Conservation (phyloP, 2,797 vertebrate species). For the Neostethus bicornis region DNA sequence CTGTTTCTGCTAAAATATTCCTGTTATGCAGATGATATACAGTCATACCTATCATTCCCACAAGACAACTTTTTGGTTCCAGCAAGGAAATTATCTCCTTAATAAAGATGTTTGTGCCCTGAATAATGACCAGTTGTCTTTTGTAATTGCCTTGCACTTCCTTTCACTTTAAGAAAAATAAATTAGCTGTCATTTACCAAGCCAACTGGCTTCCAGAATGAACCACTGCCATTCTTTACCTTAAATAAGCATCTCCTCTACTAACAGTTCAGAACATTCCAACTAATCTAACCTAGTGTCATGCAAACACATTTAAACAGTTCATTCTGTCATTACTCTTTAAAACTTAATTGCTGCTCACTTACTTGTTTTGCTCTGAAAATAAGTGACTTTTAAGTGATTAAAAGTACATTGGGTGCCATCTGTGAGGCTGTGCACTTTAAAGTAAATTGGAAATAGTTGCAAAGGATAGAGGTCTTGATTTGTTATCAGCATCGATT, state of each 20-base stretch:
- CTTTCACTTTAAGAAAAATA: not conserved
- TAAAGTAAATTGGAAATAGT: slow-evolving; percentile 1
- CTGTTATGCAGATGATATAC: not conserved
- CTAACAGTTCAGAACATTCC: no score
- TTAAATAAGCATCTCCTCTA: not conserved
- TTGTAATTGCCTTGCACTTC: not conserved
- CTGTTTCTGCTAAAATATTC: not conserved
- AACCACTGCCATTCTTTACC: not conserved
- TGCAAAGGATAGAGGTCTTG: slow-evolving; percentile 2
- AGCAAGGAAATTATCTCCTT: not conserved
- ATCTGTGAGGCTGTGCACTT: not conserved
- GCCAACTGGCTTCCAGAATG: not conserved
- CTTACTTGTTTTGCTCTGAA: not conserved
- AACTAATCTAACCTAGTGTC: no score
- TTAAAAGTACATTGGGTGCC: not conserved
- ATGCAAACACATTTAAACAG: not conserved
- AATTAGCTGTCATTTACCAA: not conserved
- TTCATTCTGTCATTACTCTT: not conserved
- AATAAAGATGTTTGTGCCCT: not conserved
- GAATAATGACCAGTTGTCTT: no score
- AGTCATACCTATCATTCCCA: not conserved
- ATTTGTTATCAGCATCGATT: slow-evolving; percentile 1
- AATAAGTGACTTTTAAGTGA: not conserved
- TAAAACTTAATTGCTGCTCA: not conserved
- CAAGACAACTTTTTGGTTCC: not conserved